phyloP scores from a whole-genome alignment of 2,113 vertebrate genomes.

The Talpa occidentalis region DNA sequence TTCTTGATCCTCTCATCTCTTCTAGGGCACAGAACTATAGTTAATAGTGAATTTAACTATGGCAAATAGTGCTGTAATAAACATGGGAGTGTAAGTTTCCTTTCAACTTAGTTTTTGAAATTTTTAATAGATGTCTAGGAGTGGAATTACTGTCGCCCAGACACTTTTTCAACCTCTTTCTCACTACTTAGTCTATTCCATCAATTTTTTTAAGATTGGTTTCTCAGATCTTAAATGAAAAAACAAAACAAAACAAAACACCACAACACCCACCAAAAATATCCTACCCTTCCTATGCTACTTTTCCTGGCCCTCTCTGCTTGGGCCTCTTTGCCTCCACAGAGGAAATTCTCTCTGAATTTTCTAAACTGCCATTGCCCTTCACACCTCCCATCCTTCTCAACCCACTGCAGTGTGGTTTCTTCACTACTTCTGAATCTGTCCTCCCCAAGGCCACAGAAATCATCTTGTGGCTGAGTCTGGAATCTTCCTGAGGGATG shows the following conservation, averaged over 20 bases:
- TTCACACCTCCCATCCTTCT: background rate
- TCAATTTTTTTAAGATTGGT: background rate
- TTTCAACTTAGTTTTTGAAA: no score
- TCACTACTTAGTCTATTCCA: background rate
- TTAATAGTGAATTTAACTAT: no score
- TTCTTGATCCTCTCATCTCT: no score
- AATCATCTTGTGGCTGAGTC: background rate
- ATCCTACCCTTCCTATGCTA: background rate
- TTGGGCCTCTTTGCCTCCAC: background rate
- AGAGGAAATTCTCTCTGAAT: no score
- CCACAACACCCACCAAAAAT: no score
- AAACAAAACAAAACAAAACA: background rate
- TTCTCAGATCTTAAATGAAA: background rate
- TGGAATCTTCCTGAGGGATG: background rate
- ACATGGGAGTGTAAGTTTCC: no score
- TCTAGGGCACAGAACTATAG: no score
- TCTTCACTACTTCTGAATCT: background rate
- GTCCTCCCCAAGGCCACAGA: background rate
- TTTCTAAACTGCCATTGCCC: accelerated
- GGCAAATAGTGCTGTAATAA: no score
- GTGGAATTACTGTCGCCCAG: no score
- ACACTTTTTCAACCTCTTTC: background rate
- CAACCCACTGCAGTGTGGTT: accelerated
- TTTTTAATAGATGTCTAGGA: no score
- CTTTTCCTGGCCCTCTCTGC: accelerated